Conservation (phyloP, 2,797 vertebrate genomes). For the Arnoldichthys spilopterus region DNA sequence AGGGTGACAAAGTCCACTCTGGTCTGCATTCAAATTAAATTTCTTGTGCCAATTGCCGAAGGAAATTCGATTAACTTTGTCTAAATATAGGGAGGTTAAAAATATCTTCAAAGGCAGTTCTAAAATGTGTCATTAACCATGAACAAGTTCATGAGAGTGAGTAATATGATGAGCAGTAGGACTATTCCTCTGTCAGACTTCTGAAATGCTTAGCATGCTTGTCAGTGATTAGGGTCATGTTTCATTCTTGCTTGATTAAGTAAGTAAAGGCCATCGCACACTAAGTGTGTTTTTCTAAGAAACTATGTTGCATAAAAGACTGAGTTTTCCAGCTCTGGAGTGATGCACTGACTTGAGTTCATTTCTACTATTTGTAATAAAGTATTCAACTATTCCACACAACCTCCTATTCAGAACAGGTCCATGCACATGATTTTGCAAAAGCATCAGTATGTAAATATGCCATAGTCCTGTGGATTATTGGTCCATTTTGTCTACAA, state of each 20-base stretch:
- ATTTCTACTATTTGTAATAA: too few species aligned
- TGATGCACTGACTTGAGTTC: too few species aligned
- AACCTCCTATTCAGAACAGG: too few species aligned
- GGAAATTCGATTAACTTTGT: constrained; percentile 5
- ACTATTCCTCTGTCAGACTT: neutral
- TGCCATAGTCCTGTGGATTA: too few species aligned
- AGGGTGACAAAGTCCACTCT: neutral
- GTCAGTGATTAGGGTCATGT: neutral
- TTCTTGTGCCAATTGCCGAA: neutral
- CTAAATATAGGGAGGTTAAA: constrained; percentile 5
- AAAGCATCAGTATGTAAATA: too few species aligned
- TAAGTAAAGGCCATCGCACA: neutral
- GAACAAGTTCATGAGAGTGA: constrained; percentile 4
- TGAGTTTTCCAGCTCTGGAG: neutral
- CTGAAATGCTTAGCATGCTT: neutral
- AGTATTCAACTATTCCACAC: too few species aligned
- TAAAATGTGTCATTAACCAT: constrained; percentile 7
- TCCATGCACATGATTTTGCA: too few species aligned
- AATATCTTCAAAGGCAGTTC: constrained; percentile 23
- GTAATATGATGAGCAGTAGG: neutral
- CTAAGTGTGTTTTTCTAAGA: neutral
- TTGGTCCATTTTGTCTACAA: too few species aligned
- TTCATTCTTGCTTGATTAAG: neutral
- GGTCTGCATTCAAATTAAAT: neutral
- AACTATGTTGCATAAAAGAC: neutral